Evolutionary conservation across 2,888 invertebrate species (phyloP).

Genomic region (Xylota sylvarum): DNA sequence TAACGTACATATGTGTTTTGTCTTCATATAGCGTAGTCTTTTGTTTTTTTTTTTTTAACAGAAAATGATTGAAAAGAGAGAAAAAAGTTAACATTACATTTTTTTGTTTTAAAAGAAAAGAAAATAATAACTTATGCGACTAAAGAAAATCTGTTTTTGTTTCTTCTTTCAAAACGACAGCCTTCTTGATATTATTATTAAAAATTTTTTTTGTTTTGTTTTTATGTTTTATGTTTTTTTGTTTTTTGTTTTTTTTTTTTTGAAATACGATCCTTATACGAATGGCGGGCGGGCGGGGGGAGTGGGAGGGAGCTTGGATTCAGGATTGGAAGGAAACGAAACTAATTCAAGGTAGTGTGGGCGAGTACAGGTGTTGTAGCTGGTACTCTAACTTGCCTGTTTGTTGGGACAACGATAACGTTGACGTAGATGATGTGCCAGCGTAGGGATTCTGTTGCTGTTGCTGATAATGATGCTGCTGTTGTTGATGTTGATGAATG

Average conservation of each 20-base stretch:
- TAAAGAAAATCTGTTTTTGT: conserved; percentile 68
- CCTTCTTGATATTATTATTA: conserved; percentile 73
- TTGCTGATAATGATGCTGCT: conserved; percentile 78
- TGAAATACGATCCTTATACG: conserved; percentile 67
- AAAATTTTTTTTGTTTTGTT: conserved; percentile 47
- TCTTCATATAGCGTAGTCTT: conserved; percentile 39
- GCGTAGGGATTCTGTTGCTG: conserved; percentile 77
- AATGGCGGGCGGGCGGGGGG: conserved; percentile 3
- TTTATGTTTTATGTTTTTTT: conserved; percentile 45
- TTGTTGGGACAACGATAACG: conserved; percentile 40
- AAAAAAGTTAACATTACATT: conserved; percentile 50
- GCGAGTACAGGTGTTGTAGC: conserved; percentile 56
- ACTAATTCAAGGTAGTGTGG: conserved; percentile 55
- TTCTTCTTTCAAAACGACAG: conserved; percentile 75
- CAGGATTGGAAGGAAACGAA: conserved; percentile 17
- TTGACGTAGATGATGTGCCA: conserved; percentile 40
- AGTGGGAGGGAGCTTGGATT: neutral
- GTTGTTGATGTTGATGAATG: conserved; percentile 78
- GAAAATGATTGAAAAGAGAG: conserved; percentile 58
- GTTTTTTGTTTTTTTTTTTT: conserved; percentile 53
- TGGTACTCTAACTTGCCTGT: conserved; percentile 63
- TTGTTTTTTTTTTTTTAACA: conserved; percentile 17
- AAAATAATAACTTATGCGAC: conserved; percentile 56
- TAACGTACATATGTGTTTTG: conserved; percentile 20
- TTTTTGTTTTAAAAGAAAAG: conserved; percentile 15